phyloP scores from a whole-genome alignment of 2,113 vertebrate genomes.

The Abramis brama region DNA sequence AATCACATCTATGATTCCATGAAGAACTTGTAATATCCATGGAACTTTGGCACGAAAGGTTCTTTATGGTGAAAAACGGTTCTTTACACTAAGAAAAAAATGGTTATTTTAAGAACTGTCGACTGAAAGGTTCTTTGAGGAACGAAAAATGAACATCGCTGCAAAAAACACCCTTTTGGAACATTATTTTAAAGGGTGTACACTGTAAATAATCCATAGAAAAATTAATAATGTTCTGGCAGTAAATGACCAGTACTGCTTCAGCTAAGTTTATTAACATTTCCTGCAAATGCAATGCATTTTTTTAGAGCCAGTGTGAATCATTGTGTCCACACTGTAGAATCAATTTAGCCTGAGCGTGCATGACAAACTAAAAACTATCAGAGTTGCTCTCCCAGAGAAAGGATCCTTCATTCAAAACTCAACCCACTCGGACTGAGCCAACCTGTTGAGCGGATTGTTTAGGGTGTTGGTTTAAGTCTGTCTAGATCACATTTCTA shows the following conservation, averaged over 20 bases:
- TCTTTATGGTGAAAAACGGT: no score
- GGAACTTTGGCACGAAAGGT: no score
- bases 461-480: slow-evolving; percentile 68
- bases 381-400: slow-evolving; percentile 12
- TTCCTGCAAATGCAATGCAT: background rate
- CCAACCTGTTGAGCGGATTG: slow-evolving; percentile 74
- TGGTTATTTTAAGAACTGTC: no score
- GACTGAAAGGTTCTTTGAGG: no score
- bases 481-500: slow-evolving; percentile 2
- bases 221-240: background rate
- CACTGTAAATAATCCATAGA: background rate
- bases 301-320: background rate
- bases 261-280: background rate
- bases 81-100: no score
- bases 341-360: slow-evolving; percentile 34
- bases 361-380: slow-evolving; percentile 47
- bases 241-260: background rate
- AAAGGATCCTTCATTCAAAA: slow-evolving; percentile 47
- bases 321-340: background rate
- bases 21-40: no score
- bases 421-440: slow-evolving; percentile 62
- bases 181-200: no score
- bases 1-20: no score
- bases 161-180: no score
- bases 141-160: no score